These are phyloP conservation scores for Vanessa atalanta DNA, from an alignment of 1,140 invertebrate species.

Conservation along the genomic window DNA sequence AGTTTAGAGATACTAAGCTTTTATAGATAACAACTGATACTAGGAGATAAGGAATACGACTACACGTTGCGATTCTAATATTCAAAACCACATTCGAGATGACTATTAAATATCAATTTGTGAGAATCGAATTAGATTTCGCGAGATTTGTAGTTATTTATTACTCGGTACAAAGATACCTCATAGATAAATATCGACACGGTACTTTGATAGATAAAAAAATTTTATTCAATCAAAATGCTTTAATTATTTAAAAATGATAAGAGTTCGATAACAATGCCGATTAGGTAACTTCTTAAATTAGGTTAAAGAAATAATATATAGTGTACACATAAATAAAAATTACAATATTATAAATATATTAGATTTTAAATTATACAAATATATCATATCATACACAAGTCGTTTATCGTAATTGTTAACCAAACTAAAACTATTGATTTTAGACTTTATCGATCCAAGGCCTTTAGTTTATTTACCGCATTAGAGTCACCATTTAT, in stretches of 20 bases:
- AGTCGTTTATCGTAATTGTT: too few relatives aligned
- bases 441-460: too few relatives aligned
- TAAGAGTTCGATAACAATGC: neutral
- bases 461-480: too few relatives aligned
- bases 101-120: neutral
- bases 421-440: too few relatives aligned
- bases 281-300: neutral
- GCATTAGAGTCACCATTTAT: too few relatives aligned
- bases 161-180: neutral
- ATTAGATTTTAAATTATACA: too few relatives aligned
- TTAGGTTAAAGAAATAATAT: too few relatives aligned
- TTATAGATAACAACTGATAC: conserved; percentile 26
- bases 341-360: too few relatives aligned
- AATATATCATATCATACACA: too few relatives aligned
- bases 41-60: conserved; percentile 13
- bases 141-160: neutral
- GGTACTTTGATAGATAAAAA: neutral
- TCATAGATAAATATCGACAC: neutral
- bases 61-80: neutral
- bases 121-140: neutral
- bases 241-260: conserved; percentile 3
- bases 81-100: neutral
- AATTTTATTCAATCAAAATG: neutral
- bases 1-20: conserved; percentile 7
- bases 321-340: too few relatives aligned